Conservation (phyloP, 2,797 vertebrate species). For the Cryptoprocta ferox region DNA sequence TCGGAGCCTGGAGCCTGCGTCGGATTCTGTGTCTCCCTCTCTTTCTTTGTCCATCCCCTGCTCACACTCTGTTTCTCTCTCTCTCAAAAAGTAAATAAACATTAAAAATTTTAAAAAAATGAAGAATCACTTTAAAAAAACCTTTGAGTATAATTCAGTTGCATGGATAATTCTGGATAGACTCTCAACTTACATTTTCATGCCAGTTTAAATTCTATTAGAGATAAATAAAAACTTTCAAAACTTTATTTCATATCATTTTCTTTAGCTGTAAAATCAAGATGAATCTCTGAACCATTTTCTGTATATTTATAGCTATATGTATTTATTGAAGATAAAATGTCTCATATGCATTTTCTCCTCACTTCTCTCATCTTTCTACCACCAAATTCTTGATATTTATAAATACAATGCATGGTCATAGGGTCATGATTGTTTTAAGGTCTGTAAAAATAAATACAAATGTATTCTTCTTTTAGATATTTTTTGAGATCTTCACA, state of each 20-base stretch:
- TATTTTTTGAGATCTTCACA: neutral
- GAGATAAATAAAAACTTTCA: neutral
- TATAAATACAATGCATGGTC: neutral
- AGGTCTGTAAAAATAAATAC: neutral
- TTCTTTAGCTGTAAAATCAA: neutral
- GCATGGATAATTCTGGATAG: conserved; percentile 2
- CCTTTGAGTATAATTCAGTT: neutral
- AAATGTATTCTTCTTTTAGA: neutral
- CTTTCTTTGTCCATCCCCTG: no score
- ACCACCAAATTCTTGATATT: neutral
- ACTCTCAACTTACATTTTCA: neutral
- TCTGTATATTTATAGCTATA: neutral
- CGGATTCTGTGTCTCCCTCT: no score
- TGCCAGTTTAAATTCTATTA: neutral
- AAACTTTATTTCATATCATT: neutral
- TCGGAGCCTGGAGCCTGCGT: no score
- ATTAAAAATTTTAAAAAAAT: neutral
- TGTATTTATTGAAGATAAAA: neutral
- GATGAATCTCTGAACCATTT: neutral
- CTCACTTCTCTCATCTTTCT: neutral
- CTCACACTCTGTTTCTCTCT: no score
- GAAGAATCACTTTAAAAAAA: neutral
- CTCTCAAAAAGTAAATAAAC: no score
- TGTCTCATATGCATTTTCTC: neutral
- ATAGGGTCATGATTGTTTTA: neutral